Percentiles rank a stretch among this genome's conserved stretches.
Conservation (phyloP, 2,113 vertebrate species). For the Dasypus novemcinctus region DNA sequence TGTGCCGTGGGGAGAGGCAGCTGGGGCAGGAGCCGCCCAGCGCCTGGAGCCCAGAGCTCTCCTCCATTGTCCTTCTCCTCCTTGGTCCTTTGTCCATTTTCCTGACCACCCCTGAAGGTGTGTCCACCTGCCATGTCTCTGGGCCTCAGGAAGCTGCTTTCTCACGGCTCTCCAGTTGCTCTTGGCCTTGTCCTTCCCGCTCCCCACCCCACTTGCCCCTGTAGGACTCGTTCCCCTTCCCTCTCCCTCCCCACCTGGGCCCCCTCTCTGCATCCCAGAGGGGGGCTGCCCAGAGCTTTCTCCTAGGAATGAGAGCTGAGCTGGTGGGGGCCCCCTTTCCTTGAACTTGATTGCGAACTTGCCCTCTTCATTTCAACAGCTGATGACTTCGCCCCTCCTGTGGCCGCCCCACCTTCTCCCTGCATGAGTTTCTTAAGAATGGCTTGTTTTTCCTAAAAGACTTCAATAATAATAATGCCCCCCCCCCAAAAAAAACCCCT, state of each 20-base stretch:
- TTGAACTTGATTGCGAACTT: neutral
- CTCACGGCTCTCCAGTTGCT: neutral
- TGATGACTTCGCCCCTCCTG: neutral
- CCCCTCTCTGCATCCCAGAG: neutral
- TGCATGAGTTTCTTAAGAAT: neutral
- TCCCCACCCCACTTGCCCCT: too few relatives aligned
- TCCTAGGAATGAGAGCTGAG: neutral
- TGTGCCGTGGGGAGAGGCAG: neutral
- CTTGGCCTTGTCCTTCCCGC: too few relatives aligned
- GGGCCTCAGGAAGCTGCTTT: neutral
- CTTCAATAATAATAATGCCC: neutral
- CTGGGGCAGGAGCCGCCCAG: neutral
- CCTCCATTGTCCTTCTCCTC: neutral
- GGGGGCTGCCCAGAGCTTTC: neutral
- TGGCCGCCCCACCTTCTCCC: neutral
- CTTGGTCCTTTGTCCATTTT: neutral
- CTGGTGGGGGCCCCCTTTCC: neutral
- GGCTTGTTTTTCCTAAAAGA: neutral
- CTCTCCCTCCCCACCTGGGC: neutral
- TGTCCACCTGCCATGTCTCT: neutral
- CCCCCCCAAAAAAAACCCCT: too few relatives aligned
- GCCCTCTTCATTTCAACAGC: neutral
- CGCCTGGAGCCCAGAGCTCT: neutral
- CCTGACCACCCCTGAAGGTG: neutral
- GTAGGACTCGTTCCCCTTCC: too few relatives aligned